Evolutionary conservation across 2,113 vertebrate species (phyloP).

Genomic region (Ceyx margarethae): DNA sequence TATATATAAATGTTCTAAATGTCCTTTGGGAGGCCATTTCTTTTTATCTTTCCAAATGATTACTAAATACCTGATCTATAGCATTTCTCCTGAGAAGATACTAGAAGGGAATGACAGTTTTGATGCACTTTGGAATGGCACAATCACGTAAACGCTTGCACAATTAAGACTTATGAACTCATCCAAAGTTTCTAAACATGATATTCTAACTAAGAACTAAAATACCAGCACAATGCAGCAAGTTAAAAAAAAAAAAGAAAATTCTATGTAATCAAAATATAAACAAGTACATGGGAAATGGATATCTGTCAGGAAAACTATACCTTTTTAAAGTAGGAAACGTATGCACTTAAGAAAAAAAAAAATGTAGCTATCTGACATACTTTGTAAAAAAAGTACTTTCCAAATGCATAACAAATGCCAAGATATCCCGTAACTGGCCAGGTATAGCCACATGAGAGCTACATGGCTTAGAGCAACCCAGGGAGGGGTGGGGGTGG

Average conservation of each 20-base stretch:
- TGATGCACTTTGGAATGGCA: slow-evolving; percentile 88
- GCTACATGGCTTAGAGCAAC: slow-evolving; percentile 62
- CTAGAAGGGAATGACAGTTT: slow-evolving; percentile 85
- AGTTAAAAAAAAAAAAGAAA: slow-evolving; percentile 76
- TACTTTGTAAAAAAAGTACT: slow-evolving; percentile 24
- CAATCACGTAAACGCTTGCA: slow-evolving; percentile 83
- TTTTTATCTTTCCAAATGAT: slow-evolving; percentile 74
- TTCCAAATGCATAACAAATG: slow-evolving; percentile 71
- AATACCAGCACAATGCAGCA: slow-evolving; percentile 77
- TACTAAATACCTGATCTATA: slow-evolving; percentile 81
- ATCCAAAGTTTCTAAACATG: slow-evolving; percentile 78
- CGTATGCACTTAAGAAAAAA: slow-evolving; percentile 70
- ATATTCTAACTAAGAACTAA: slow-evolving; percentile 71
- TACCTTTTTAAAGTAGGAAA: slow-evolving; percentile 70
- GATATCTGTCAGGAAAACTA: slow-evolving; percentile 71
- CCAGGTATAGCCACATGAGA: slow-evolving; percentile 66
- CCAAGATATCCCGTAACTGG: slow-evolving; percentile 68
- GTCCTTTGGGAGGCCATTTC: slow-evolving; percentile 77
- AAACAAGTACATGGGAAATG: slow-evolving; percentile 79
- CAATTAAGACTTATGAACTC: slow-evolving; percentile 89
- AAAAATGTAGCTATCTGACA: slow-evolving; percentile 64
- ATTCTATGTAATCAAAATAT: slow-evolving; percentile 77
- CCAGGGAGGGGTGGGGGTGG: not conserved
- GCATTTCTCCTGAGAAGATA: slow-evolving; percentile 85
- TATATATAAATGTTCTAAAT: slow-evolving; percentile 67